Conservation (phyloP, 2,888 invertebrate species). For the Leptinotarsa haldemani region DNA sequence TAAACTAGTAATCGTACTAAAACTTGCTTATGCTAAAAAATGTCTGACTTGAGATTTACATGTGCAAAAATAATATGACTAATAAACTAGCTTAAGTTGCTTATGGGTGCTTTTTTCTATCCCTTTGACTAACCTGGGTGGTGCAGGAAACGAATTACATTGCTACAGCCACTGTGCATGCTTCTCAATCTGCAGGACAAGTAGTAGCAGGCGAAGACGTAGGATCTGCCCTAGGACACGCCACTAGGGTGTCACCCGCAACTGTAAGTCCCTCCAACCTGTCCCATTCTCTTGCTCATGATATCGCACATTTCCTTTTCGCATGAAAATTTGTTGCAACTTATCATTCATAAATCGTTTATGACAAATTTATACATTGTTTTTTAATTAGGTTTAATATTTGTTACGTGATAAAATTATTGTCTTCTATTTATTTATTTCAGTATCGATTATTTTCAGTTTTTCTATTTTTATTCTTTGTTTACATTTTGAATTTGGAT, state of each 20-base stretch:
- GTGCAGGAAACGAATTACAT: constrained; percentile 67
- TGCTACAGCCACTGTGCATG: constrained; percentile 69
- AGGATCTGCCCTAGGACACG: constrained; percentile 76
- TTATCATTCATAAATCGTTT: constrained; percentile 93
- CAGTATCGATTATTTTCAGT: no score
- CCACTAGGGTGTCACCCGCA: constrained; percentile 88
- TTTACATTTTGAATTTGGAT: no score
- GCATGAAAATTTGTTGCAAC: constrained; percentile 93
- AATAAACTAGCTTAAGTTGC: constrained; percentile 22
- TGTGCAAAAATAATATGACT: neutral
- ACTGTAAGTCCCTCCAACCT: constrained; percentile 77
- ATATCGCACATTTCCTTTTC: constrained; percentile 5
- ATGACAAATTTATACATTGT: no score
- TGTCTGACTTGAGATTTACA: neutral
- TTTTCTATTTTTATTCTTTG: no score
- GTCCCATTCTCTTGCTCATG: constrained; percentile 16
- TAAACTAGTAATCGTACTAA: no score
- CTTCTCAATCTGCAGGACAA: constrained; percentile 62
- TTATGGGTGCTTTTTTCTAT: constrained; percentile 29
- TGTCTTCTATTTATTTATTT: no score
- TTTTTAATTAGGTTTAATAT: no score
- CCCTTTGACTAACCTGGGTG: constrained; percentile 43
- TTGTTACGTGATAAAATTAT: no score
- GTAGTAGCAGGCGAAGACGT: constrained; percentile 65
- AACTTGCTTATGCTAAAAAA: neutral